These are phyloP conservation scores for Timema podura DNA, from an alignment of 2,888 invertebrate species.

Conservation along the genomic window DNA sequence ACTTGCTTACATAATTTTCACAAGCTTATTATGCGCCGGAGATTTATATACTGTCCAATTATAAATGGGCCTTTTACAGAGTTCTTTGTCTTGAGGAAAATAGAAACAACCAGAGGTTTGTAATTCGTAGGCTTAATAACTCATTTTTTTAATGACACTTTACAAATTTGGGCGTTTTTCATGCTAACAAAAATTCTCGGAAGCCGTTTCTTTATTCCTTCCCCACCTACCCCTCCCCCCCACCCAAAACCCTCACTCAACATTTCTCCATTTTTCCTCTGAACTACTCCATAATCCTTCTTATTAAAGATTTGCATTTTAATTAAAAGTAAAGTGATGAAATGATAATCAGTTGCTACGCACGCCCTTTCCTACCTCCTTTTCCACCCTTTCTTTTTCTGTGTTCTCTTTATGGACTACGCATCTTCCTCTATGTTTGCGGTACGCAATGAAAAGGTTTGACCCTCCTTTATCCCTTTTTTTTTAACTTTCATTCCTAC, in stretches of 20 bases:
- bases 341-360: slow-evolving; percentile 50
- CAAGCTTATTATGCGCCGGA: too few species aligned
- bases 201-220: slow-evolving; percentile 15
- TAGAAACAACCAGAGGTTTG: too few species aligned
- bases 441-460: too few species aligned
- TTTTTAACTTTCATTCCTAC: too few species aligned
- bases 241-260: slow-evolving; percentile 18
- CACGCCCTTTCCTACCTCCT: slow-evolving; percentile 19
- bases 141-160: slow-evolving; percentile 18
- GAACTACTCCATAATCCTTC: slow-evolving; percentile 32
- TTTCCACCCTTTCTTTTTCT: too few species aligned
- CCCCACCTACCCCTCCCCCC: slow-evolving; percentile 17
- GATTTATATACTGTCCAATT: too few species aligned
- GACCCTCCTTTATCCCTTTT: too few species aligned
- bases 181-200: slow-evolving; percentile 18
- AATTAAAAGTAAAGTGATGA: slow-evolving; percentile 58
- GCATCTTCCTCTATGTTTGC: too few species aligned
- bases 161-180: slow-evolving; percentile 27
- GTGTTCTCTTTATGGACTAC: too few species aligned
- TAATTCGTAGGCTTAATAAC: slow-evolving; percentile 22
- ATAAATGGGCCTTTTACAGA: too few species aligned
- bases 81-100: too few species aligned
- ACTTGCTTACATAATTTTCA: too few species aligned
- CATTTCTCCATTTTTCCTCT: slow-evolving; percentile 18
- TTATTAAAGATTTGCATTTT: slow-evolving; percentile 54